Conservation (phyloP, 2,113 vertebrate species). For the Platycercus adscitus region DNA sequence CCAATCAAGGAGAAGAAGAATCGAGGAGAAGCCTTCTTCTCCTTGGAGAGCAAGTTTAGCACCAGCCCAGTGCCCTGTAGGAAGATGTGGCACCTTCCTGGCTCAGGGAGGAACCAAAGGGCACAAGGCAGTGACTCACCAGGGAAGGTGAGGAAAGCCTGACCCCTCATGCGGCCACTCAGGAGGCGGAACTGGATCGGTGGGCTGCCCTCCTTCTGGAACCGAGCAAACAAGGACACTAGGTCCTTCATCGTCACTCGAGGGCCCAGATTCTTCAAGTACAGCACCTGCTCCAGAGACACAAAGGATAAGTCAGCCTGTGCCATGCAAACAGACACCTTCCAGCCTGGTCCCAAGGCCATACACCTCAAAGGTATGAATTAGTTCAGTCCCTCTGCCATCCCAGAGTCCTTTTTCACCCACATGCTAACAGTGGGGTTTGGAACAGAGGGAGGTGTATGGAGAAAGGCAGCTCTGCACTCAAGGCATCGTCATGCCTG, state of each 20-base stretch:
- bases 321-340: background rate
- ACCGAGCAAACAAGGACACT: constrained; percentile 90
- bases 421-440: fast-evolving
- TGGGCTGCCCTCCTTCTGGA: constrained; percentile 76
- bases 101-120: background rate
- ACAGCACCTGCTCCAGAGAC: constrained; percentile 82
- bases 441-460: background rate
- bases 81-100: background rate
- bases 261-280: constrained; percentile 89
- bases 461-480: background rate
- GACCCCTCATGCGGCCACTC: constrained; percentile 89
- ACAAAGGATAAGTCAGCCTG: background rate
- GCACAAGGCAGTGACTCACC: constrained; percentile 68
- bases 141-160: constrained; percentile 92
- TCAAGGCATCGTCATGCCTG: background rate
- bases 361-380: background rate
- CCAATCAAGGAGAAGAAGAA: background rate
- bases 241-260: constrained; percentile 84
- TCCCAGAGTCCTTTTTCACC: background rate
- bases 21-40: background rate
- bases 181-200: constrained; percentile 86
- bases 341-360: background rate
- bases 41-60: background rate
- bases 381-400: background rate
- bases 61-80: background rate